These are phyloP conservation scores for Thaumetopoea pityocampa DNA, from an alignment of 1,140 invertebrate genomes.

Conservation along the genomic window DNA sequence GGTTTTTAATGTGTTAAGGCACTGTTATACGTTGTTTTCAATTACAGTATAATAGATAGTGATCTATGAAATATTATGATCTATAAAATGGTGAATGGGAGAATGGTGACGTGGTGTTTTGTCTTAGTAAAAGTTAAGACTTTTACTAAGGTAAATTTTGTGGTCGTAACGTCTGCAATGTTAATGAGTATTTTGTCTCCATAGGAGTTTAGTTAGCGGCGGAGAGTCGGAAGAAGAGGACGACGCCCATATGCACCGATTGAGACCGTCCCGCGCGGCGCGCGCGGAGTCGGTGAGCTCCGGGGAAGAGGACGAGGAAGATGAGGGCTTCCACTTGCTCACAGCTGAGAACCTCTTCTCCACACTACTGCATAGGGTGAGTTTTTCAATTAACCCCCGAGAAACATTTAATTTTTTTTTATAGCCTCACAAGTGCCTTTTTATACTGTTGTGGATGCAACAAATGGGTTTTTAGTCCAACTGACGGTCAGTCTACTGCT, in stretches of 20 bases:
- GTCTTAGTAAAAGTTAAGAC: too few species aligned
- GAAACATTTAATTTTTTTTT: background rate
- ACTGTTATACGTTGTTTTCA: too few species aligned
- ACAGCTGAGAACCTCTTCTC: constrained; percentile 94
- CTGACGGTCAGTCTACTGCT: too few species aligned
- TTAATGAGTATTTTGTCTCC: too few species aligned
- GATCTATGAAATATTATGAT: background rate
- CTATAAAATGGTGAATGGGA: too few species aligned
- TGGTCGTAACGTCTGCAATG: too few species aligned
- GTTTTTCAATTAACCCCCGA: constrained; percentile 7
- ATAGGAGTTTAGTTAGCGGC: constrained; percentile 80
- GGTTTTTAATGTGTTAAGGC: too few species aligned
- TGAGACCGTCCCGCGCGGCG: constrained; percentile 84
- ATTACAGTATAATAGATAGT: background rate
- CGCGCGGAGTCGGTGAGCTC: constrained; percentile 90
- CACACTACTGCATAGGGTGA: constrained; percentile 87
- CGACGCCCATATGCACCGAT: constrained; percentile 82
- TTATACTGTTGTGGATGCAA: background rate
- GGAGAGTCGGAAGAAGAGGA: constrained; percentile 85
- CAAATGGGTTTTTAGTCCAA: too few species aligned
- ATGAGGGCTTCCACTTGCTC: constrained; percentile 92
- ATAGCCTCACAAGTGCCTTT: background rate
- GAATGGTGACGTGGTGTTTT: too few species aligned
- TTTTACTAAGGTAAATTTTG: too few species aligned
- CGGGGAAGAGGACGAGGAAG: constrained; percentile 91